These are phyloP conservation scores for Pterostichus madidus DNA, from an alignment of 2,888 invertebrate genomes.

Conservation along the genomic window DNA sequence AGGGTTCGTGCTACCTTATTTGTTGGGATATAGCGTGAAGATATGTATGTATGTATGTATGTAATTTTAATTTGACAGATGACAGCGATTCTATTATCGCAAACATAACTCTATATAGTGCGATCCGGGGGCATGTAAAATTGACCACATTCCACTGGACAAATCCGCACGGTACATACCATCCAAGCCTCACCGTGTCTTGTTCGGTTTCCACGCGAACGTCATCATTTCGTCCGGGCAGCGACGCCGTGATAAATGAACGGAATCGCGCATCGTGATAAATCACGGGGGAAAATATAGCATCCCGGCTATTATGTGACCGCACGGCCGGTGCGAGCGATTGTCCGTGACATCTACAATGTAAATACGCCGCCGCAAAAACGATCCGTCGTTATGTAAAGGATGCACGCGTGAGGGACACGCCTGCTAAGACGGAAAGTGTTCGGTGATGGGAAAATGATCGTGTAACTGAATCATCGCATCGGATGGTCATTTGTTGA, in stretches of 20 bases:
- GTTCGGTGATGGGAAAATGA: conserved; percentile 24
- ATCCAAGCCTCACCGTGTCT: neutral
- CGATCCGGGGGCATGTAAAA: no score
- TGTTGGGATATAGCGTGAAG: no score
- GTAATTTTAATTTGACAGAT: no score
- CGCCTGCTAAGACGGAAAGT: conserved; percentile 24
- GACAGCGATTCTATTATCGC: no score
- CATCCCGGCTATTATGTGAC: conserved; percentile 60
- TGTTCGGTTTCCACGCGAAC: conserved; percentile 18
- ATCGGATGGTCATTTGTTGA: neutral
- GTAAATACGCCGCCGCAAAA: conserved; percentile 52
- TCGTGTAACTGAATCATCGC: conserved; percentile 39
- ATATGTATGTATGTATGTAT: no score
- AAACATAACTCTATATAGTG: no score
- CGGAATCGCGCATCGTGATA: conserved; percentile 54
- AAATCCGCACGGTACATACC: conserved; percentile 10
- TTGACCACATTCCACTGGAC: neutral
- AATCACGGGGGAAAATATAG: conserved; percentile 60
- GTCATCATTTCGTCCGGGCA: conserved; percentile 52
- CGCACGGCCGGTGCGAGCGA: conserved; percentile 42
- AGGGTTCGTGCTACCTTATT: no score
- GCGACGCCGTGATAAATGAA: conserved; percentile 54
- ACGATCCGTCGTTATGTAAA: conserved; percentile 48
- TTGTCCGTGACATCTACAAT: conserved; percentile 63
- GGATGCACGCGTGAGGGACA: conserved; percentile 43